Conservation (phyloP, 2,888 invertebrate genomes). For the Minunthozetes semirufus region DNA sequence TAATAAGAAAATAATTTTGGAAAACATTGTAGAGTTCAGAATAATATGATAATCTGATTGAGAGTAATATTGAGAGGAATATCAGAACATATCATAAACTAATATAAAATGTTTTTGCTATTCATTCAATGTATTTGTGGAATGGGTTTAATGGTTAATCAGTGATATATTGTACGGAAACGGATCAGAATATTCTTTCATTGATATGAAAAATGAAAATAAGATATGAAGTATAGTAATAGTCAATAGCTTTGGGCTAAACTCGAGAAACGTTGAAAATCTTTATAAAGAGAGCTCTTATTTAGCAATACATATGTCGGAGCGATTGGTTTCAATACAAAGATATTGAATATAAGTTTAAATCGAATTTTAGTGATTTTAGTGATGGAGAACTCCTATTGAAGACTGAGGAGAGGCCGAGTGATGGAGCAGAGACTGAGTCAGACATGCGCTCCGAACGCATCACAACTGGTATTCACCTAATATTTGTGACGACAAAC, state of each 20-base stretch:
- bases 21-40: too few species aligned
- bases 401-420: not conserved
- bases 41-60: too few species aligned
- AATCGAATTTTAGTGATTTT: not conserved
- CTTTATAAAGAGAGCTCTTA: slow-evolving; percentile 13
- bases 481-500: not conserved
- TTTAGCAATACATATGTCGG: slow-evolving; percentile 15
- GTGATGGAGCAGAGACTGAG: not conserved
- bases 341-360: slow-evolving; percentile 14
- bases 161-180: not conserved
- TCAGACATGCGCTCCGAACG: not conserved
- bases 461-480: not conserved
- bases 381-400: not conserved
- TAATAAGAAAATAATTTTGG: too few species aligned
- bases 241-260: slow-evolving; percentile 9
- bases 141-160: not conserved
- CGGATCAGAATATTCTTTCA: not conserved
- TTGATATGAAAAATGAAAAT: not conserved
- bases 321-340: slow-evolving; percentile 7
- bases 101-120: too few species aligned
- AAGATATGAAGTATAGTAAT: not conserved
- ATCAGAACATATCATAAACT: too few species aligned
- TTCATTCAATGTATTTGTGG: not conserved
- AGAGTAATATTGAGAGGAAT: too few species aligned
- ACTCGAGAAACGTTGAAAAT: not conserved